Conservation (phyloP, 2,797 vertebrate genomes). For the Picus viridis region DNA sequence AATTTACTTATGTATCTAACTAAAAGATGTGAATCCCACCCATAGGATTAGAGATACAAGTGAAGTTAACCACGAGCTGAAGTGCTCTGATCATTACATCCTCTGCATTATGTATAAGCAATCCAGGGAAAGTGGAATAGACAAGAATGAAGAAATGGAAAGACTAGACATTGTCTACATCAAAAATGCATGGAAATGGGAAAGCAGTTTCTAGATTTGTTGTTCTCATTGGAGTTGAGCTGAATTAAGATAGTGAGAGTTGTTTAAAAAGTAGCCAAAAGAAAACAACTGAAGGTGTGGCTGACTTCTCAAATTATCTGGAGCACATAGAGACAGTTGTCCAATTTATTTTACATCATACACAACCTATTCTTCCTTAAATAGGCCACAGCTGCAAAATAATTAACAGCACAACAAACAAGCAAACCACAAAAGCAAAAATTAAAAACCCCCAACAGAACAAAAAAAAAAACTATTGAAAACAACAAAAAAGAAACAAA, state of each 20-base stretch:
- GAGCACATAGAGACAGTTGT: background rate
- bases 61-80: background rate
- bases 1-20: background rate
- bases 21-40: background rate
- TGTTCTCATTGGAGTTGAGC: background rate
- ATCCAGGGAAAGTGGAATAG: background rate
- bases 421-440: too few species aligned
- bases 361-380: constrained; percentile 4
- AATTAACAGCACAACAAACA: background rate
- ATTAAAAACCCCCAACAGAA: background rate
- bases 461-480: background rate
- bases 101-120: background rate
- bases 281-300: constrained; percentile 6
- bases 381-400: background rate
- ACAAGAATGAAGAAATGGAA: background rate
- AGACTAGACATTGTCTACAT: background rate
- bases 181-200: background rate
- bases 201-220: background rate
- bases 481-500: too few species aligned
- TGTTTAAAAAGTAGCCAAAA: background rate
- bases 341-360: background rate
- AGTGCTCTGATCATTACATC: background rate
- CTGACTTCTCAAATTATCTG: constrained; percentile 3
- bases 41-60: background rate
- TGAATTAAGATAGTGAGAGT: background rate